phyloP scores from a whole-genome alignment of 2,113 vertebrate species.

The Acanthisitta chloris region DNA sequence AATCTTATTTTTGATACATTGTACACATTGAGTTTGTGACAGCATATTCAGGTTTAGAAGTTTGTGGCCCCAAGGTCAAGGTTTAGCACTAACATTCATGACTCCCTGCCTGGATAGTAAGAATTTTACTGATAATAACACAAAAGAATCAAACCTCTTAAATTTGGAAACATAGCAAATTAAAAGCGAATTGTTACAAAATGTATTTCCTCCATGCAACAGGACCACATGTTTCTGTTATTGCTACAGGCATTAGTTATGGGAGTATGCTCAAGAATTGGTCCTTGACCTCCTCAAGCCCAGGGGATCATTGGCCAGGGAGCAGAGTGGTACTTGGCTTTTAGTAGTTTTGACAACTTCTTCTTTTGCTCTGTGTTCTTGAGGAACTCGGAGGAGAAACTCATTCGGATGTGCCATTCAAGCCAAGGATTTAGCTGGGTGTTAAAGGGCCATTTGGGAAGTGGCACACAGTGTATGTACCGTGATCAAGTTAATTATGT shows the following conservation, averaged over 20 bases:
- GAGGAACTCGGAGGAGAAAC: not conserved
- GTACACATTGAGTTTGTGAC: conserved; percentile 39
- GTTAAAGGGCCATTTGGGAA: conserved; percentile 22
- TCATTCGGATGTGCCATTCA: not conserved
- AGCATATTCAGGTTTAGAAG: conserved; percentile 54
- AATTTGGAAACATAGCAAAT: not conserved
- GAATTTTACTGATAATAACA: not conserved
- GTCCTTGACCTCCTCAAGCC: not conserved
- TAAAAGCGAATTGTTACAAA: not conserved
- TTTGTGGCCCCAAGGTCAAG: conserved; percentile 54
- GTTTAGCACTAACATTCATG: not conserved
- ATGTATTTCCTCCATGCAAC: not conserved
- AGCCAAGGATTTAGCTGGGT: not conserved
- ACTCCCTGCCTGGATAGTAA: not conserved
- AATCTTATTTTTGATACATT: conserved; percentile 57
- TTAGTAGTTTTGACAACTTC: not conserved
- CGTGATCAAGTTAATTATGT: conserved; percentile 48
- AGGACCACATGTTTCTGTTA: not conserved
- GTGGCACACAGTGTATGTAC: not conserved
- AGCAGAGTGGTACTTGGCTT: not conserved
- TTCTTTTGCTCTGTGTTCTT: not conserved
- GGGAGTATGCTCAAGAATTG: not conserved
- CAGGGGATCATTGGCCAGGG: not conserved
- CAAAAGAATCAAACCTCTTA: not conserved
- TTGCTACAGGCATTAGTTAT: not conserved